Conservation (phyloP, 2,888 invertebrate genomes). For the Apodemia hepburni region DNA sequence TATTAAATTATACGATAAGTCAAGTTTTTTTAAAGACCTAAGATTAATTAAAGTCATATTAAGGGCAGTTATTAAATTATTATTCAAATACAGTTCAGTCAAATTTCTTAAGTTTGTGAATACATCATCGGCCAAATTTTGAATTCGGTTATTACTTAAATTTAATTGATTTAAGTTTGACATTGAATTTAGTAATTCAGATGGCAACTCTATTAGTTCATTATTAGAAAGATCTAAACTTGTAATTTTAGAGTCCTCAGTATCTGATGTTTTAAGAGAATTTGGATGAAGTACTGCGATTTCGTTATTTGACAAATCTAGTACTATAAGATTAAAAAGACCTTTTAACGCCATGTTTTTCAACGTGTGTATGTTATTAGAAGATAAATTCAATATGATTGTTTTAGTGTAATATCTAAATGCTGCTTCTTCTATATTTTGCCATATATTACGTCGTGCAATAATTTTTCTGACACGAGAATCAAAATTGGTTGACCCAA, state of each 20-base stretch:
- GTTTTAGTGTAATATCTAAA: slow-evolving; percentile 52
- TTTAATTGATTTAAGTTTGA: neutral
- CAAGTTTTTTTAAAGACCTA: neutral
- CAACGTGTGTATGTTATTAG: slow-evolving; percentile 37
- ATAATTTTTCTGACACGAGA: slow-evolving; percentile 48
- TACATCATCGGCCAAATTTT: neutral
- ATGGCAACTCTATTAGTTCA: neutral
- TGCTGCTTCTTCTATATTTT: slow-evolving; percentile 38
- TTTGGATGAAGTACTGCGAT: neutral
- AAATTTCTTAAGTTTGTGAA: slow-evolving; percentile 3
- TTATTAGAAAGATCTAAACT: slow-evolving; percentile 28
- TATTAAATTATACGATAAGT: neutral
- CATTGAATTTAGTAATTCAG: neutral
- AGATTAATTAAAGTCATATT: slow-evolving; percentile 8
- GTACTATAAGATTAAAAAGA: neutral
- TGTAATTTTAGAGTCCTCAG: neutral
- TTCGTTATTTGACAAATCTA: neutral
- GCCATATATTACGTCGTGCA: slow-evolving; percentile 46
- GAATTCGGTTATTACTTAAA: slow-evolving; percentile 21
- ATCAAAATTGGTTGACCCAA: slow-evolving; percentile 63
- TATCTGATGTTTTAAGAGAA: neutral
- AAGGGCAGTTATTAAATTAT: neutral
- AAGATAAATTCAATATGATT: slow-evolving; percentile 45
- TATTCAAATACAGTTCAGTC: neutral
- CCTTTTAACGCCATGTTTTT: neutral